Percentiles rank a stretch among this genome's conserved stretches.
Evolutionary conservation across 2,888 invertebrate genomes (phyloP).

Genomic region (Agrilus mali): DNA sequence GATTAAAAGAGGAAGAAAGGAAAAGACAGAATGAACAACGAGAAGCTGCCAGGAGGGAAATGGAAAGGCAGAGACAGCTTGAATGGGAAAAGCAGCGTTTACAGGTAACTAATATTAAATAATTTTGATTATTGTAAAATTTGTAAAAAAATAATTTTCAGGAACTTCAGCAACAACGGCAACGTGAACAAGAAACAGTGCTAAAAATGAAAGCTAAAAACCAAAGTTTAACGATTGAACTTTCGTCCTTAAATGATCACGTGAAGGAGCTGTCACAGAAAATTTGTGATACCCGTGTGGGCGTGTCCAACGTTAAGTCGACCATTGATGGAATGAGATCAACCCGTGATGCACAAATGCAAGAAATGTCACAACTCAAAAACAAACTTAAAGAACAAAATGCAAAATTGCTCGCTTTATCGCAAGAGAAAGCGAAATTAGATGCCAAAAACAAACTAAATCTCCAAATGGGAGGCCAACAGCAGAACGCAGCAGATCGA

Average conservation of each 20-base stretch:
- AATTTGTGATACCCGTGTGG: conserved; percentile 71
- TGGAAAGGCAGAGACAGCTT: conserved; percentile 86
- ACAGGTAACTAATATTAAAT: conserved; percentile 15
- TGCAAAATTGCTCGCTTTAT: conserved; percentile 62
- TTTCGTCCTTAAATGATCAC: conserved; percentile 44
- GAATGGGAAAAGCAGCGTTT: conserved; percentile 92
- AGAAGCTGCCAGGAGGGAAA: conserved; percentile 72
- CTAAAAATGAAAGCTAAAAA: conserved; percentile 76
- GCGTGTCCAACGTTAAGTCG: conserved; percentile 81
- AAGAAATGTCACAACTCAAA: conserved; percentile 73
- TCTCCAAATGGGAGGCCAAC: conserved; percentile 32
- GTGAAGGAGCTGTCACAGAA: conserved; percentile 69
- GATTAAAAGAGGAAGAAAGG: conserved; percentile 64
- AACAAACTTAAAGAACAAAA: conserved; percentile 75
- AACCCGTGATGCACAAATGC: conserved; percentile 82
- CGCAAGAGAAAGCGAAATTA: conserved; percentile 65
- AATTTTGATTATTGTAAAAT: conserved; percentile 28
- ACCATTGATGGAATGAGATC: conserved; percentile 94
- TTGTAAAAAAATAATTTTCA: conserved; percentile 27
- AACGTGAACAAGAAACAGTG: conserved; percentile 75
- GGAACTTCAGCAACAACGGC: conserved; percentile 76
- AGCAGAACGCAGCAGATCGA: conserved; percentile 41
- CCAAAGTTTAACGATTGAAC: conserved; percentile 69
- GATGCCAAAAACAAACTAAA: conserved; percentile 57
- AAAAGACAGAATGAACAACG: conserved; percentile 66